phyloP scores from a whole-genome alignment of 2,113 vertebrate species.

The Sinocyclocheilus anophthalmus region DNA sequence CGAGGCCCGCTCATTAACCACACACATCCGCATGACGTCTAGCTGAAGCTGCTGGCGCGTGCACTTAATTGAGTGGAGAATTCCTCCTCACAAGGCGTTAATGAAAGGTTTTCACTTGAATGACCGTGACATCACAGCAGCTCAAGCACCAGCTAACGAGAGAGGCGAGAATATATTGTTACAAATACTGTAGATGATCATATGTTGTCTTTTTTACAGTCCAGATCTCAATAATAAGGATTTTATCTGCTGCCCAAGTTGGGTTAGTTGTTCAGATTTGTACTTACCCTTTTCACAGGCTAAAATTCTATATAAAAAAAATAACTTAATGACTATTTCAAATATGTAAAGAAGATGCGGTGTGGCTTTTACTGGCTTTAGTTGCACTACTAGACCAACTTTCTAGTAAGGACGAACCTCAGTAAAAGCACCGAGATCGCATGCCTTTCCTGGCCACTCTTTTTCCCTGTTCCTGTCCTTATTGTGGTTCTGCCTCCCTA shows the following conservation, averaged over 20 bases:
- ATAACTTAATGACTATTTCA: not conserved
- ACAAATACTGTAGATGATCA: not conserved
- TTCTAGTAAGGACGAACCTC: too few relatives aligned
- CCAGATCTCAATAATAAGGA: too few relatives aligned
- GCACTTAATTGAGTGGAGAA: conserved; percentile 52
- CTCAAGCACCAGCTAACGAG: conserved; percentile 5
- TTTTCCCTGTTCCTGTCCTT: too few relatives aligned
- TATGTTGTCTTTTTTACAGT: conserved; percentile 5
- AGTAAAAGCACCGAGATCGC: too few relatives aligned
- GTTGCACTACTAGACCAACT: not conserved
- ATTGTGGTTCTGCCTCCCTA: too few relatives aligned
- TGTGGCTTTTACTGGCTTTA: conserved; percentile 2
- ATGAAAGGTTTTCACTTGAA: conserved; percentile 25
- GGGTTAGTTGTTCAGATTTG: not conserved
- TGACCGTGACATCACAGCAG: conserved; percentile 35
- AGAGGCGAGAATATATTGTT: not conserved
- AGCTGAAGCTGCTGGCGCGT: conserved; percentile 27
- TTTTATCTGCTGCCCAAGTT: not conserved
- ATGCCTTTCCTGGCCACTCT: too few relatives aligned
- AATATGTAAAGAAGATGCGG: not conserved
- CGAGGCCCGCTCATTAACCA: conserved; percentile 48
- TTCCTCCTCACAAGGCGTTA: conserved; percentile 32
- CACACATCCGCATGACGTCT: conserved; percentile 39
- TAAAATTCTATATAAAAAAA: not conserved
- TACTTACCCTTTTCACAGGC: not conserved